These are phyloP conservation scores for Sicus ferrugineus DNA, from an alignment of 2,888 invertebrate species.

Conservation along the genomic window DNA sequence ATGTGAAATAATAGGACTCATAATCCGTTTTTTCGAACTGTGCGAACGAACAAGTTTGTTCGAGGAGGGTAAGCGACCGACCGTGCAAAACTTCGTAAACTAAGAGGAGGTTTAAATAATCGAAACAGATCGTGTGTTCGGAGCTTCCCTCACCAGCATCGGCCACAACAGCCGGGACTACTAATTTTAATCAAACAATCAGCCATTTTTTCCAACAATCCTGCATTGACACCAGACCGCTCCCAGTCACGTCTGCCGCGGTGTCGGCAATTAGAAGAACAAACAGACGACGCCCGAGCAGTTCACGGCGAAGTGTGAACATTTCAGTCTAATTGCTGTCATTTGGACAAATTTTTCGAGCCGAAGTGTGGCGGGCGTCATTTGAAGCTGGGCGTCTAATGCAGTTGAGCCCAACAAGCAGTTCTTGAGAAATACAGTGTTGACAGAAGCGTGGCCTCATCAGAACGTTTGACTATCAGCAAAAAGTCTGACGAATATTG, in stretches of 20 bases:
- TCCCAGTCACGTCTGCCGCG: constrained; percentile 13
- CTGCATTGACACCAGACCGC: background rate
- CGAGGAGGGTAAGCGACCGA: no score
- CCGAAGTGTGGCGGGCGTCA: background rate
- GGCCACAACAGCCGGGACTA: no score
- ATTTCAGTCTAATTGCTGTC: constrained; percentile 26
- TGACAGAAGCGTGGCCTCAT: no score
- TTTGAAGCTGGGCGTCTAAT: background rate
- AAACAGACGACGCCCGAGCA: background rate
- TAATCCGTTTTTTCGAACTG: no score
- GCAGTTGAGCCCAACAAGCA: background rate
- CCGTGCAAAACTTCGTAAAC: no score
- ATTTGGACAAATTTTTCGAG: constrained; percentile 11
- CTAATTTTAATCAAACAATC: constrained; percentile 45
- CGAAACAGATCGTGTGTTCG: no score
- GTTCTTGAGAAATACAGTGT: no score
- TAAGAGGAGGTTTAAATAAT: no score
- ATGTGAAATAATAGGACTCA: no score
- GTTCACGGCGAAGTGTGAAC: constrained; percentile 25
- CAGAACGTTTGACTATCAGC: no score
- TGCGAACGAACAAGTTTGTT: no score
- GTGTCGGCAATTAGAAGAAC: background rate
- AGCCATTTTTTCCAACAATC: constrained; percentile 51
- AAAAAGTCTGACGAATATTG: background rate
- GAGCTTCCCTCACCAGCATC: no score